Conservation (phyloP, 2,797 vertebrate species). For the Parambassis ranga region DNA sequence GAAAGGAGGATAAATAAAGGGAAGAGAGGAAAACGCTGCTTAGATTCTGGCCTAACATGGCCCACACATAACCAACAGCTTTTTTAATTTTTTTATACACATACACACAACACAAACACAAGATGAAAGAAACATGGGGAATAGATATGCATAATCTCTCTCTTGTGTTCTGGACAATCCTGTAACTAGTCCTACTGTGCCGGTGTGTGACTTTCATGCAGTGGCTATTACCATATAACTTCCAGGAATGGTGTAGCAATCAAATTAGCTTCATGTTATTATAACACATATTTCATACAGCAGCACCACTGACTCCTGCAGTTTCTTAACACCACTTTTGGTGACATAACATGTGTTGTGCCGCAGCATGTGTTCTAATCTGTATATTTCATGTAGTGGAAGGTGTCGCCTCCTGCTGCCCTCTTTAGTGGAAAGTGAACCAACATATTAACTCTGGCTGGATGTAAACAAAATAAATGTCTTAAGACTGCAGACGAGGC, state of each 20-base stretch:
- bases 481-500: not conserved
- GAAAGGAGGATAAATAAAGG: constrained; percentile 11
- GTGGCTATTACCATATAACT: constrained; percentile 15
- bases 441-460: not conserved
- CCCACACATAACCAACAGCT: constrained; percentile 20
- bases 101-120: constrained; percentile 25
- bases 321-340: not conserved
- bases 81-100: not conserved
- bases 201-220: constrained; percentile 48
- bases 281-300: not conserved
- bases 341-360: not conserved
- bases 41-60: constrained; percentile 14
- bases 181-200: constrained; percentile 59
- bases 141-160: constrained; percentile 52
- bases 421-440: not conserved
- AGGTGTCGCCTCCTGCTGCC: not conserved
- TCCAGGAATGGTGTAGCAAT: constrained; percentile 30
- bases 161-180: constrained; percentile 55
- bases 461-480: constrained; percentile 41
- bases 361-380: not conserved
- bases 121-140: constrained; percentile 49
- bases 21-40: constrained; percentile 17
- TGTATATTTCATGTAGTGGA: constrained; percentile 6
- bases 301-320: constrained; percentile 8
- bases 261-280: constrained; percentile 33